Evolutionary conservation across 2,113 vertebrate species (phyloP).

Genomic region (Microcebus lehilahytsara): DNA sequence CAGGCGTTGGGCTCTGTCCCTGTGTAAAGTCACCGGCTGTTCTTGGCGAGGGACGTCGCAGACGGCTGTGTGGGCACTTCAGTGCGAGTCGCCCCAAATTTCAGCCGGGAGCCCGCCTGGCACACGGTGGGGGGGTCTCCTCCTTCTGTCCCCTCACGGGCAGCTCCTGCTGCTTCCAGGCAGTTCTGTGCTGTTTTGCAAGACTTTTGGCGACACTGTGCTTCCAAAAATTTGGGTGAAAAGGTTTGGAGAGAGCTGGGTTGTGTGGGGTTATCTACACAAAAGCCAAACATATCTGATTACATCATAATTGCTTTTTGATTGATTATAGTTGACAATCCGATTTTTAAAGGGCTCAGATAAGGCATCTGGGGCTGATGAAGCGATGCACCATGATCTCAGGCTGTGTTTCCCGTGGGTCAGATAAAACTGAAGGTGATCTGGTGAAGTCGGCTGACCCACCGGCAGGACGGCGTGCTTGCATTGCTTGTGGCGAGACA

Average conservation of each 20-base stretch:
- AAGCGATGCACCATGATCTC: background rate
- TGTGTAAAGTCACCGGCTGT: background rate
- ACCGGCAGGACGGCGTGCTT: too few relatives aligned
- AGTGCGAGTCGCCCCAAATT: background rate
- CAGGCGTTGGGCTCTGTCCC: background rate
- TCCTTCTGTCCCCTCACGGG: too few relatives aligned
- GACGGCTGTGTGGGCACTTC: background rate
- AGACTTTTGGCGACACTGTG: background rate
- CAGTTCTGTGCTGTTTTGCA: background rate
- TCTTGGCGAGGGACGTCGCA: background rate
- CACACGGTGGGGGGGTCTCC: background rate
- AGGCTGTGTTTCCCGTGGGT: background rate
- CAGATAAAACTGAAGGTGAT: background rate
- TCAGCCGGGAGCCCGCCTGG: too few relatives aligned
- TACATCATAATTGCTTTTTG: background rate
- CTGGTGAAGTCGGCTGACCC: too few relatives aligned
- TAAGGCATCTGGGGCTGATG: background rate
- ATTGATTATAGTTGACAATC: background rate
- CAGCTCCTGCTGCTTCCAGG: background rate
- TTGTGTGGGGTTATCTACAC: background rate
- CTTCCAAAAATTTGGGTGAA: background rate
- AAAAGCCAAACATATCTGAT: background rate
- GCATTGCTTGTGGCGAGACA: background rate
- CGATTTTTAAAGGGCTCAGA: background rate
- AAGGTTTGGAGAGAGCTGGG: background rate